Conservation (phyloP, 2,113 vertebrate genomes). For the Tiliqua scincoides region DNA sequence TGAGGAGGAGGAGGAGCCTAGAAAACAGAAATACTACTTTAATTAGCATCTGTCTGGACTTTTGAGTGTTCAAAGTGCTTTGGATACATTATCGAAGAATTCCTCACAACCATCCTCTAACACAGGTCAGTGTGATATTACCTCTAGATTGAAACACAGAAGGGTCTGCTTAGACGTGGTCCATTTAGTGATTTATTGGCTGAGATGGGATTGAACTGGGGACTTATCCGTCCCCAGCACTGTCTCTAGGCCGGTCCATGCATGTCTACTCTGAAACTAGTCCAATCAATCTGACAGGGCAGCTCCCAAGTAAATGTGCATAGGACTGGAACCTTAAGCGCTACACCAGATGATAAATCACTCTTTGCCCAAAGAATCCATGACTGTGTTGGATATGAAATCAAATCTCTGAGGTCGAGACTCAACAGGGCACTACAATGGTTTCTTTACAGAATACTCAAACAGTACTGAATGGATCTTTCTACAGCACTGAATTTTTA, state of each 20-base stretch:
- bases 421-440: neutral
- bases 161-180: neutral
- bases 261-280: no score
- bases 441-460: neutral
- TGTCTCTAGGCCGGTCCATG: no score
- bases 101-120: neutral
- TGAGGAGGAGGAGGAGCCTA: neutral
- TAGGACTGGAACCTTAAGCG: neutral
- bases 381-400: neutral
- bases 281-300: no score
- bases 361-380: neutral
- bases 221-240: neutral
- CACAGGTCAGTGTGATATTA: neutral
- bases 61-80: neutral
- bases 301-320: no score
- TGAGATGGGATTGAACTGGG: neutral
- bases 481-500: neutral
- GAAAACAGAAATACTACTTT: neutral
- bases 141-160: neutral
- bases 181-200: neutral
- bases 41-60: neutral
- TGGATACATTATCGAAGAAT: neutral
- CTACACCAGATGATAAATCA: neutral
- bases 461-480: neutral
- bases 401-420: neutral